Evolutionary conservation across 2,113 vertebrate genomes (phyloP).

Genomic region (Miniopterus natalensis): DNA sequence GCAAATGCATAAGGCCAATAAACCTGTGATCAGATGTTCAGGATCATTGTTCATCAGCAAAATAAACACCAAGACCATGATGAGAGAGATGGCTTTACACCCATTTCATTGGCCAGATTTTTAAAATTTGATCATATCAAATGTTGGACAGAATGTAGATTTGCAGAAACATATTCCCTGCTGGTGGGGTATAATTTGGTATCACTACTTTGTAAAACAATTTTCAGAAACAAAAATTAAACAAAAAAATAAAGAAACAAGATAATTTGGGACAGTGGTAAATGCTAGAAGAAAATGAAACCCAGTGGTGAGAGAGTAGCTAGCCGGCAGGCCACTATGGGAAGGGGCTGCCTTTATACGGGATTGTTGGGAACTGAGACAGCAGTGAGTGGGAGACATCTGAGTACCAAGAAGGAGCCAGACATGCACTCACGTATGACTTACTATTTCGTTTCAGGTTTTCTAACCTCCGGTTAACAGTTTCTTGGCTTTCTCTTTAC

Average conservation of each 20-base stretch:
- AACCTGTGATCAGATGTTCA: background rate
- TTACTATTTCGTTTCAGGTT: background rate
- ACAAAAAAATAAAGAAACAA: background rate
- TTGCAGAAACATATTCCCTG: background rate
- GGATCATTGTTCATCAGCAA: background rate
- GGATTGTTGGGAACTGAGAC: background rate
- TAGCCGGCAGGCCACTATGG: background rate
- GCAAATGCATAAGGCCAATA: background rate
- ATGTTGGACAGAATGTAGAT: background rate
- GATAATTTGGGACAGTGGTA: background rate
- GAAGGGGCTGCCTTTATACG: background rate
- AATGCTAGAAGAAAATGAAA: background rate
- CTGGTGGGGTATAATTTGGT: background rate
- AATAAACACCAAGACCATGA: background rate
- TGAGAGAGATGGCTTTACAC: background rate
- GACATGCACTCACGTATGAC: background rate
- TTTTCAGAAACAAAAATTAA: background rate
- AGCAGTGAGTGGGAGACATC: background rate
- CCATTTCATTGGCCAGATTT: background rate
- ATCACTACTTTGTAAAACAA: conserved; percentile 33
- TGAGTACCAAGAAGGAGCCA: background rate
- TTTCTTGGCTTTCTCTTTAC: conserved; percentile 70
- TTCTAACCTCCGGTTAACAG: background rate
- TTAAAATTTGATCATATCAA: background rate
- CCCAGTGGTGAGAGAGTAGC: background rate